Evolutionary conservation across 2,113 vertebrate genomes (phyloP).

Genomic region (Takifugu bimaculatus): DNA sequence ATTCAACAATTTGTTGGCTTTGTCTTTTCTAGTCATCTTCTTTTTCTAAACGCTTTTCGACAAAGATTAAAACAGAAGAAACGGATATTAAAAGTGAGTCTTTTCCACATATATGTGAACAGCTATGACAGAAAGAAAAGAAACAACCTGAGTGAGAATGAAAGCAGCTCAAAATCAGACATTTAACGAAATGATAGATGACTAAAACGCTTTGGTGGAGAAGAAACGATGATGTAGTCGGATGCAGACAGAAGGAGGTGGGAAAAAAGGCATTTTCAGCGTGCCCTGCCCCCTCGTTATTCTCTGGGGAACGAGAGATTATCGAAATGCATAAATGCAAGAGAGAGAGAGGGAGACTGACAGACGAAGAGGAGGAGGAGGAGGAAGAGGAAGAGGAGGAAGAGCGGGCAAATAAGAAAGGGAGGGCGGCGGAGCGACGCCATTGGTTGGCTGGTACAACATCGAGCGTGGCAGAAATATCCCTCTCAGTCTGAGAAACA

Average conservation of each 20-base stretch:
- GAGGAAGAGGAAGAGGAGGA: conserved; percentile 17
- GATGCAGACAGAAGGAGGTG: conserved; percentile 49
- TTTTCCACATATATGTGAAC: too few relatives aligned
- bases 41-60: too few relatives aligned
- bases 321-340: conserved; percentile 63
- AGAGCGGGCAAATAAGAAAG: conserved; percentile 41
- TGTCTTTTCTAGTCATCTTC: too few relatives aligned
- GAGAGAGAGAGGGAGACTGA: conserved; percentile 44
- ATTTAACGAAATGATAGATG: conserved; percentile 34
- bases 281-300: conserved; percentile 62
- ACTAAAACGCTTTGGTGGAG: conserved; percentile 28
- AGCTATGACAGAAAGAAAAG: conserved; percentile 6
- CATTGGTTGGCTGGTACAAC: conserved; percentile 58
- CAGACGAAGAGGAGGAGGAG: conserved; percentile 35
- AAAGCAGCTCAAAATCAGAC: conserved; percentile 19
- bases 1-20: too few relatives aligned
- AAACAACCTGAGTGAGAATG: conserved; percentile 37
- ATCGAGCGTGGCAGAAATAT: conserved; percentile 59
- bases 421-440: conserved; percentile 45
- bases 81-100: too few relatives aligned
- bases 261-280: conserved; percentile 45
- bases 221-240: conserved; percentile 15
- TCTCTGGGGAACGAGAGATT: conserved; percentile 62
- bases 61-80: too few relatives aligned
- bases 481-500: conserved; percentile 54